phyloP scores from a whole-genome alignment of 2,113 vertebrate species.

The Poicephalus gulielmi region DNA sequence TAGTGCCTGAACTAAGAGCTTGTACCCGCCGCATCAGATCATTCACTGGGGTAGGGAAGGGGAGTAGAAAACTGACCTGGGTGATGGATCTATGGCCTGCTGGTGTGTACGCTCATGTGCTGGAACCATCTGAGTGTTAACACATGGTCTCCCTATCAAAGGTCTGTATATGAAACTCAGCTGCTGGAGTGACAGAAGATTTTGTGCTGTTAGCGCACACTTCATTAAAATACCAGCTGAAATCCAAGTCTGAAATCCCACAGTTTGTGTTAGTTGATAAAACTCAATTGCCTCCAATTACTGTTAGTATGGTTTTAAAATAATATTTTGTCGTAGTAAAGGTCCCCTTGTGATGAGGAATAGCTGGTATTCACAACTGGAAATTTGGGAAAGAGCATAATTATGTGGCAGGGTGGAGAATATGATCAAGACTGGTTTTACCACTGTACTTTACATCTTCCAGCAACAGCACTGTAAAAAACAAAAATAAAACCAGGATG shows the following conservation, averaged over 20 bases:
- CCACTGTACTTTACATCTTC: not conserved
- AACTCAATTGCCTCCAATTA: constrained; percentile 84
- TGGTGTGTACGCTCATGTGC: constrained; percentile 48
- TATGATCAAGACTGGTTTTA: not conserved
- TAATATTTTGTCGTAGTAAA: constrained; percentile 91
- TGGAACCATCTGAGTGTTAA: constrained; percentile 78
- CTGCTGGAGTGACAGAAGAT: constrained; percentile 78
- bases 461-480: not conserved
- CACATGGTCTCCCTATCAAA: constrained; percentile 79
- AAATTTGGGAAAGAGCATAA: constrained; percentile 12
- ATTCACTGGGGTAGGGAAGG: not conserved
- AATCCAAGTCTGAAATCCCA: constrained; percentile 81
- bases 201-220: constrained; percentile 80
- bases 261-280: constrained; percentile 94
- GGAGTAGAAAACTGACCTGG: constrained; percentile 26
- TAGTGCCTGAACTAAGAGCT: not conserved
- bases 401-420: accelerated
- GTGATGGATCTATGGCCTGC: constrained; percentile 64
- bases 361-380: constrained; percentile 67
- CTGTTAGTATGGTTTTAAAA: constrained; percentile 78
- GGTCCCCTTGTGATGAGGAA: constrained; percentile 76
- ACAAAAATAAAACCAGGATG: not conserved
- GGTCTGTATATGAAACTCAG: constrained; percentile 82
- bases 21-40: not conserved
- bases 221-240: constrained; percentile 95